Evolutionary conservation across 2,888 invertebrate genomes (phyloP), one percentile per base, ranked within the genome.

Genomic region (Tetanocera ferruginea): DNA sequence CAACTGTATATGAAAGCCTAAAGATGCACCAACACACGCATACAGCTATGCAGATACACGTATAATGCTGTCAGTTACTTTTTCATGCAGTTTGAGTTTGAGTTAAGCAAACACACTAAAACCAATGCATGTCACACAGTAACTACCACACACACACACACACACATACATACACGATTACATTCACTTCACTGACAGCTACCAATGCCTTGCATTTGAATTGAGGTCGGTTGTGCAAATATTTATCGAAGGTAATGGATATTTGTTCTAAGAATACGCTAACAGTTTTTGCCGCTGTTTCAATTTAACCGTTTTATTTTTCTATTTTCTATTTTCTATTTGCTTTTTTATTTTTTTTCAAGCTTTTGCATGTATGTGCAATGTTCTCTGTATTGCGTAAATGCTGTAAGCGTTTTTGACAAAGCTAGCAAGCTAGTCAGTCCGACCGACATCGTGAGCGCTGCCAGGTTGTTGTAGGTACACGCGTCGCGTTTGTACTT

Each of bases 151-250:
- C 57, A 19, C 66, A 70, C 78, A 67, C 57, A 74, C 69, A 60
- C 67, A 67, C 31, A 34, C 17, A 11, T 9, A 28, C 60, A 19
- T n/a, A 57, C 49, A 49, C 34, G 55, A 23, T 23, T 17, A 8
- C 60, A 57, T 55, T 25, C 43, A 43, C 6, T 34, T 43, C 19
- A 6, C 23, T 72, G 19, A 34, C 62, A 74, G 14, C 62, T 31
- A 31, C 25, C 28, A 55, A 19, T 62, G 25, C 62, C 84, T 84
- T 83, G 83, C 83, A 85, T 86, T 85, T 86, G 86, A 84, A 86
- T 86, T 85, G 86, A 84, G 85, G 86, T 87, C 86, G 86, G 85
- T 83, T 86, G 86, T 86, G 87, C 84, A 87, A 87, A 86, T 86
- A 86, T 86, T 86, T 86, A 86, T 86, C 87, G 85, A 84, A 85